A percentile compares a stretch with the other conserved stretches of the same genome.
Evolutionary conservation across 2,888 invertebrate species (phyloP).

Genomic region (Eilema griseolum): DNA sequence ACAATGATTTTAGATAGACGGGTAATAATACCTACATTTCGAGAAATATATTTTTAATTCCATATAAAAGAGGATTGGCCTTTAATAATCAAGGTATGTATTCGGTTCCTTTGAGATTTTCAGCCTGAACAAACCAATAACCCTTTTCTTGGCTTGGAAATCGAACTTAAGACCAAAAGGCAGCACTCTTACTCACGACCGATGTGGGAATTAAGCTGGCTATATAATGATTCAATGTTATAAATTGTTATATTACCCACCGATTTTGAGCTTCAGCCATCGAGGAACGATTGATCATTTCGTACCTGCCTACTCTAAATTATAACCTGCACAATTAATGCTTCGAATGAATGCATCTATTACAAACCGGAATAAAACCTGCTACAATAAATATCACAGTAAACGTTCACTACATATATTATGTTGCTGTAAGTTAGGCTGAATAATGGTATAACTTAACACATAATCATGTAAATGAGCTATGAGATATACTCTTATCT

Average conservation of each 20-base stretch:
- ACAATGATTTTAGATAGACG: no score
- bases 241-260: background rate
- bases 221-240: background rate
- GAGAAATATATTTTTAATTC: no score
- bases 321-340: background rate
- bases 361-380: conserved; percentile 14
- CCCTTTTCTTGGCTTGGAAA: background rate
- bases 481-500: background rate
- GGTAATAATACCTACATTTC: no score
- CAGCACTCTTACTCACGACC: background rate
- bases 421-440: conserved; percentile 6
- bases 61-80: no score
- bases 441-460: background rate
- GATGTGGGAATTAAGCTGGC: background rate
- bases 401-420: conserved; percentile 14
- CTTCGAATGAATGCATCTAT: conserved; percentile 12
- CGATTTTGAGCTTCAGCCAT: background rate
- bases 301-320: conserved; percentile 1
- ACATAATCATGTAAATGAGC: conserved; percentile 1
- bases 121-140: background rate
- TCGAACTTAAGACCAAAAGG: background rate
- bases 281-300: background rate
- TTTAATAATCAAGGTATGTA: no score
- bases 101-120: background rate
- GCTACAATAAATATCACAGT: conserved; percentile 7